Base-by-base conservation (phyloP, 1,140 invertebrate genomes). In the Drosophila rhopaloa region DNA sequence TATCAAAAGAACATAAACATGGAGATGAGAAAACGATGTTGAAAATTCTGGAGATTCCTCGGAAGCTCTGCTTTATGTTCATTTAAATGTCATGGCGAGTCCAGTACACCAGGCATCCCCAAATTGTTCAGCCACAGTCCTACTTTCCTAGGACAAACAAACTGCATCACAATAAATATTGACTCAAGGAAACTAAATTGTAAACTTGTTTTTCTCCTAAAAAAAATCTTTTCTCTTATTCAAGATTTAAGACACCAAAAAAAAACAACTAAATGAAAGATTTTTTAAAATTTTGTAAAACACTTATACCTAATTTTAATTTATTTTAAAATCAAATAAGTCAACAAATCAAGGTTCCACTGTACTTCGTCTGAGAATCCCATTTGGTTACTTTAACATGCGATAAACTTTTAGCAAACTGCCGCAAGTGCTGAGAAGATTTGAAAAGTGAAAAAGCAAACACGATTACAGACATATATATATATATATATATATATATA, bases 371-470 rank as follows among this genome's bases (percentile, higher is more conserved):
- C 54, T 75, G 44, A 47, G 53, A 37, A 55, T 58, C 53, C 61
- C 80, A 66, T 81, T 80, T 47, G 57, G 27, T 65, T 44, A 51
- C 59, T 67, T 66, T 48, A 61, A 66, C 41, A 48, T 27, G 63
- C 19, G 46, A 67, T 67, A 65, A 53, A 72, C 63, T 75, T 82
- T 80, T 66, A 62, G 76, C 67, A 85, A 80, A 77, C 57, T 83
- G 80, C 65, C 76, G 61, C 73, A 68, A 79, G 53, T 76, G 81
- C 76, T 78, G 35, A 35, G 51, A 54, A 79, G 44, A 65, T 73
- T 79, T 61, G 66, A 75, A 74, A 75, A 75, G 38, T 63, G 70
- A 74, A 76, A 76, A 76, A 76, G 51, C 71, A 66, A 75, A 58
- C 38, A 73, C 19, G 50, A 14, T 16, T 35, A 16, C 14, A 40